These are phyloP conservation scores for Clamator glandarius DNA, from an alignment of 2,797 vertebrate species.

Conservation along the genomic window DNA sequence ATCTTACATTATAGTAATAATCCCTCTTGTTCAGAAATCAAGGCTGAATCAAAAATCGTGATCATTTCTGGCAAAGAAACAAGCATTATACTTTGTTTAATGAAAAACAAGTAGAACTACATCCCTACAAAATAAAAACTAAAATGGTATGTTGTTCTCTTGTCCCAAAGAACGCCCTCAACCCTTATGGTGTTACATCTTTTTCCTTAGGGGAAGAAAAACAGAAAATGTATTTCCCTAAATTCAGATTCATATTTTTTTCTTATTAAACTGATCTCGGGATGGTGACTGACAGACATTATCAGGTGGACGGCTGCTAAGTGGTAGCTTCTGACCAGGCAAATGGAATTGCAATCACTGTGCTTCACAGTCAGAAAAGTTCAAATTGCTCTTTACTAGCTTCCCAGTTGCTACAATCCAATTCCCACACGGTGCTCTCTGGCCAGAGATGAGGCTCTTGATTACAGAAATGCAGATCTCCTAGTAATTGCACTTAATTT, in stretches of 20 bases:
- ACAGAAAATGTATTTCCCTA: neutral
- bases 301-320: neutral
- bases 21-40: neutral
- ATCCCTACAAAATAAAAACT: neutral
- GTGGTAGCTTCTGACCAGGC: neutral
- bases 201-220: neutral
- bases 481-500: neutral
- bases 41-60: neutral
- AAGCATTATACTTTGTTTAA: neutral
- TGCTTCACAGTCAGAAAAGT: conserved; percentile 1
- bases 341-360: neutral
- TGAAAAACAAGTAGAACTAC: neutral
- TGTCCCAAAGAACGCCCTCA: neutral
- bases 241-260: neutral
- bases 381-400: neutral
- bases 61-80: neutral
- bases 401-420: neutral
- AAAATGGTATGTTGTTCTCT: neutral
- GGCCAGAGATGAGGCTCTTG: neutral
- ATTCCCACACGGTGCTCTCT: conserved; percentile 7
- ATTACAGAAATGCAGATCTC: conserved; percentile 17
- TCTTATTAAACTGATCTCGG: neutral
- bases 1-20: neutral
- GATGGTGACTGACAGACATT: neutral
- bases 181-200: fast-evolving